These are phyloP conservation scores for Zingel zingel DNA, from an alignment of 2,113 vertebrate species.

Conservation along the genomic window DNA sequence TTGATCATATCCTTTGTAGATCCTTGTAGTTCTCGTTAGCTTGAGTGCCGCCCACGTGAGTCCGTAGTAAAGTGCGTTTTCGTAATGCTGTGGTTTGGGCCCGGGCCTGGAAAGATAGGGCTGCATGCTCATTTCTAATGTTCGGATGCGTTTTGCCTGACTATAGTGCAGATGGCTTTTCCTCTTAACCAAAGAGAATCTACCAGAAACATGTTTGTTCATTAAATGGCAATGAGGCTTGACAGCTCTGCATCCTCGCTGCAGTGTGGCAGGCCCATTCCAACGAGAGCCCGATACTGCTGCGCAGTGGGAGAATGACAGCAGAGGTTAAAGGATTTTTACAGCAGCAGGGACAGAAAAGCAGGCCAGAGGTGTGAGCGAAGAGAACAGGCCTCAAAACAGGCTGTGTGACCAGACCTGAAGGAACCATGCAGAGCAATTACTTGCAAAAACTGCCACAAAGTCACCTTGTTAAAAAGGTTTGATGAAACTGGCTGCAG, in stretches of 20 bases:
- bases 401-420: slow-evolving; percentile 50
- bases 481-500: slow-evolving; percentile 43
- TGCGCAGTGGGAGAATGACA: slow-evolving; percentile 69
- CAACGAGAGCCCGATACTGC: slow-evolving; percentile 34
- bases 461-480: slow-evolving; percentile 70
- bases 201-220: slow-evolving; percentile 79
- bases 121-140: slow-evolving; percentile 34
- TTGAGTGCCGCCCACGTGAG: not conserved
- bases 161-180: slow-evolving; percentile 63
- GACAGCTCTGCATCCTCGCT: slow-evolving; percentile 69
- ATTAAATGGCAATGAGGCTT: slow-evolving; percentile 80
- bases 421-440: slow-evolving; percentile 58
- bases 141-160: slow-evolving; percentile 47
- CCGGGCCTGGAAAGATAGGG: not conserved
- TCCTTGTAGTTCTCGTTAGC: slow-evolving; percentile 40
- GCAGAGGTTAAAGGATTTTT: slow-evolving; percentile 78
- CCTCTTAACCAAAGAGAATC: slow-evolving; percentile 62
- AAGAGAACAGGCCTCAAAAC: slow-evolving; percentile 56
- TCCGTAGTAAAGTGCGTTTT: not conserved
- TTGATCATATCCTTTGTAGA: slow-evolving; percentile 40
- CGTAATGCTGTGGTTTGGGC: not conserved
- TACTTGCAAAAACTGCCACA: slow-evolving; percentile 54
- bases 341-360: slow-evolving; percentile 64
- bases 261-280: slow-evolving; percentile 59
- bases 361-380: slow-evolving; percentile 42